Evolutionary conservation across 2,113 vertebrate genomes (phyloP), one percentile per base, ranked within the genome.

Genomic region (Labrus mixtus): DNA sequence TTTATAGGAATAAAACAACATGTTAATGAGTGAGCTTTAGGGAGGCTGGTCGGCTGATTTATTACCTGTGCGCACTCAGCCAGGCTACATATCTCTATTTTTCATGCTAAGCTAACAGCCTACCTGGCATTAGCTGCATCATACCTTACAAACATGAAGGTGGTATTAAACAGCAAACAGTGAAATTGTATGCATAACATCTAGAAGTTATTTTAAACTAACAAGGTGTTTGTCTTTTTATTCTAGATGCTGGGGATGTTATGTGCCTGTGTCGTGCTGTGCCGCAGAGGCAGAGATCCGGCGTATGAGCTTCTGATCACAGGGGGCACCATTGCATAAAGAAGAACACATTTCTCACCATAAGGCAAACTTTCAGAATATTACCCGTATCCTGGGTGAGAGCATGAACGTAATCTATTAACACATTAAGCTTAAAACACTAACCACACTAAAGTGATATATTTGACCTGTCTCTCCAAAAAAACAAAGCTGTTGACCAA

Each of bases 281-380:
- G 96, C 89, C 94, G 95, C 87, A 95, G 96, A 90, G 95, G 94
- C 90, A 94, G 94, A 85, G 97, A 97, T 72, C 96, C 97, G 69
- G 93, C 96, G n/a, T 99, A 98, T 0, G 96, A 99, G 79, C 96
- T 96, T 11, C 97, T 99, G 65, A 95, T 98, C 88, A 95, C 95
- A 1, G 96, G 96, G 0, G 97, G 96, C 63, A 97, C 95, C 82
- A 95, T 95, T 3, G 97, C 97, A 51, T 99, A 95, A 93, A 84
- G 57, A 86, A 77, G 37, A 63, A 58, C 15, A 25, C 17, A n/a
- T 61, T 62, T 73, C 54, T 55, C 62, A 67, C 61, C 36, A 6
- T 43, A 56, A 73, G 13, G 56, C 20, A 67, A 25, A 79, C 56
- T 48, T 36, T 60, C 12, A 80, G 20, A 61, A 70, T 78, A n/a